Conservation (phyloP, 2,797 vertebrate genomes). For the Steatocranus sp. region DNA sequence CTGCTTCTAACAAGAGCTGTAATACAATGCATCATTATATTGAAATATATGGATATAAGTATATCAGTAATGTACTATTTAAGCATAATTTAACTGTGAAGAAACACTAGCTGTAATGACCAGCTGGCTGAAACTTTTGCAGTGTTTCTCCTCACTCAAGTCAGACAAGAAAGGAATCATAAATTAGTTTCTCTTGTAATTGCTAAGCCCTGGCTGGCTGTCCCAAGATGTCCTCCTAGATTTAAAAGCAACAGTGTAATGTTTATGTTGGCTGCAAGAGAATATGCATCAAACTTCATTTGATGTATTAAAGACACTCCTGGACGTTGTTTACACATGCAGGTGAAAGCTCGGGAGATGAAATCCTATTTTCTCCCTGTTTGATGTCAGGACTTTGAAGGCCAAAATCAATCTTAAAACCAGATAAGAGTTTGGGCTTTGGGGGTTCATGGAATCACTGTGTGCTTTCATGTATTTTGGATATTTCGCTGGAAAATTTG, state of each 20-base stretch:
- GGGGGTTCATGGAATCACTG: conserved; percentile 9
- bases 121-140: conserved; percentile 32
- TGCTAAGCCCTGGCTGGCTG: conserved; percentile 56
- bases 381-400: conserved; percentile 64
- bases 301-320: conserved; percentile 74
- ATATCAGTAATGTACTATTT: background rate
- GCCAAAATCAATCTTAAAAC: conserved; percentile 31
- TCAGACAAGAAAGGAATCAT: conserved; percentile 55
- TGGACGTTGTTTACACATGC: conserved; percentile 69
- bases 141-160: conserved; percentile 52
- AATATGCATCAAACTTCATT: conserved; percentile 69
- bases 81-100: background rate
- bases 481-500: conserved; percentile 14
- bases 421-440: conserved; percentile 24
- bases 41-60: background rate
- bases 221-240: conserved; percentile 71
- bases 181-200: conserved; percentile 66
- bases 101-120: background rate
- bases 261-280: conserved; percentile 72
- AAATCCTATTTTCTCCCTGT: conserved; percentile 54
- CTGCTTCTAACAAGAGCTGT: background rate
- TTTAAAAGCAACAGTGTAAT: conserved; percentile 69
- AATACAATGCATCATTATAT: background rate
- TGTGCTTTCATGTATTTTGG: background rate
- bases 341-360: conserved; percentile 64